Conservation (phyloP, 2,888 invertebrate species). For the Orthosia gothica region DNA sequence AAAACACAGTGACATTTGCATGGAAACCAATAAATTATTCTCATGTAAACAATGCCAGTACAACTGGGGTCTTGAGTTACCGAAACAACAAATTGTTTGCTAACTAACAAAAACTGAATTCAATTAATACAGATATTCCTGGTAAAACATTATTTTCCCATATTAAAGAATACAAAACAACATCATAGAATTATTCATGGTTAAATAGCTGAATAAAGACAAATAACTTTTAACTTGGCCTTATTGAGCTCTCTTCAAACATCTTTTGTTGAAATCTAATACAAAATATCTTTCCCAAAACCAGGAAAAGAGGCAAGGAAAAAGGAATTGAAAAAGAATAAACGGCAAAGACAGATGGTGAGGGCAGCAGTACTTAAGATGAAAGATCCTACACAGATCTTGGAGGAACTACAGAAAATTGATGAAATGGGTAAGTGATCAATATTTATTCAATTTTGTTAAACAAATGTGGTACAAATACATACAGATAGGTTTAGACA, state of each 20-base stretch:
- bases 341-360: slow-evolving; percentile 98
- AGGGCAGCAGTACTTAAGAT: slow-evolving; percentile 99
- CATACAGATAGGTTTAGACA: background rate
- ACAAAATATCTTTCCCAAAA: background rate
- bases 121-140: no score
- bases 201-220: no score
- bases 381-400: slow-evolving; percentile 98
- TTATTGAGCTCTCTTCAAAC: background rate
- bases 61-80: no score
- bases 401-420: slow-evolving; percentile 99
- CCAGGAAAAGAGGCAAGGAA: slow-evolving; percentile 99
- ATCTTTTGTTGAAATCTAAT: background rate
- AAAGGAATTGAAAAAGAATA: slow-evolving; percentile 99
- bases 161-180: no score
- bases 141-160: no score
- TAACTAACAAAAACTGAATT: no score
- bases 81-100: no score
- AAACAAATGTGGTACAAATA: background rate
- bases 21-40: no score
- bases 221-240: background rate
- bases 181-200: no score
- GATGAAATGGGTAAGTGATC: slow-evolving; percentile 97
- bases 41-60: no score
- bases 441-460: background rate
- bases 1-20: no score